Conservation (phyloP, 2,113 vertebrate genomes). For the Plecturocebus donacophilus region DNA sequence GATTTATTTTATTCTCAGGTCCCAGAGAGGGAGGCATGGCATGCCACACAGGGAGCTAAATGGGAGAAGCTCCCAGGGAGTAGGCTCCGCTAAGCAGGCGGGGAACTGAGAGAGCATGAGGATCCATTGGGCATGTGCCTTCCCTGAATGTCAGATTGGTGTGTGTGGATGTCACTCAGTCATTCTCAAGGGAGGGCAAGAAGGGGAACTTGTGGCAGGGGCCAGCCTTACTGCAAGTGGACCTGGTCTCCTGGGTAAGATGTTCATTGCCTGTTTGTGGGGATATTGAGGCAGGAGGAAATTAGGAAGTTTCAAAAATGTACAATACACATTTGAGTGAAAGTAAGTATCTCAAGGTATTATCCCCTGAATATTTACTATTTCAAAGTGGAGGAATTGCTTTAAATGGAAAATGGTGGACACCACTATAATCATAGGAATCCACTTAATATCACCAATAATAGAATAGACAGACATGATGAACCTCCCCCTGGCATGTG, state of each 20-base stretch:
- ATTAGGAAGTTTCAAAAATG: neutral
- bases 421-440: accelerated
- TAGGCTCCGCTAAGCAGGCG: neutral
- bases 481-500: accelerated
- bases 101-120: neutral
- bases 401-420: neutral
- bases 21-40: neutral
- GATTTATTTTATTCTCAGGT: neutral
- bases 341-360: neutral
- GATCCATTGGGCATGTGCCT: neutral
- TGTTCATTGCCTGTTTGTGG: neutral
- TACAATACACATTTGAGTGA: neutral
- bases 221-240: no score
- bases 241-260: neutral
- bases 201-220: neutral
- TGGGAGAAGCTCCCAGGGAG: neutral
- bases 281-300: neutral
- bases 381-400: neutral
- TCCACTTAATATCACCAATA: neutral
- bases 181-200: neutral
- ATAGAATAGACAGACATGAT: neutral
- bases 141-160: neutral
- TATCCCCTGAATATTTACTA: neutral
- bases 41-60: accelerated
- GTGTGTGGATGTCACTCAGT: neutral